Conservation (phyloP, 1,140 invertebrate species). For the Drosophila parvula region DNA sequence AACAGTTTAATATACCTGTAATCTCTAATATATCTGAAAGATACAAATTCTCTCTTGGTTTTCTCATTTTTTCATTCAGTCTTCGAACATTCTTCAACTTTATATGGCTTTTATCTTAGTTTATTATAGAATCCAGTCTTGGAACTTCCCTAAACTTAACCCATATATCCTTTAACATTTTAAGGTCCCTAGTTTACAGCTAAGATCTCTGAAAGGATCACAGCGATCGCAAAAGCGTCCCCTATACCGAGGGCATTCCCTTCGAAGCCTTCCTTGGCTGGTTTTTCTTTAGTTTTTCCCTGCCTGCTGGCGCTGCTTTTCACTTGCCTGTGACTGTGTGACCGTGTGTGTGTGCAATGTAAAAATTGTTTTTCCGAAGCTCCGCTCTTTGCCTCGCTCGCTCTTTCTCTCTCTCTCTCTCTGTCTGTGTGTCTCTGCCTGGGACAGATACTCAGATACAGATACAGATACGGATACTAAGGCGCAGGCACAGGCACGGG, state of each 20-base stretch:
- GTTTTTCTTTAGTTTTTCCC: constrained; percentile 10
- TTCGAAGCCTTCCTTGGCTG: constrained; percentile 2
- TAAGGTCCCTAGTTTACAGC: background rate
- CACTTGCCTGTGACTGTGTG: constrained; percentile 13
- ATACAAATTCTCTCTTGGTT: background rate
- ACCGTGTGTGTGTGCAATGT: constrained; percentile 19
- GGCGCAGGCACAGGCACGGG: background rate
- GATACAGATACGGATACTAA: constrained; percentile 20
- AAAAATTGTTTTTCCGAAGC: constrained; percentile 60
- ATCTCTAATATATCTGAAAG: too few relatives aligned
- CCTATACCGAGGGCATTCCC: too few relatives aligned
- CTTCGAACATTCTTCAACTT: too few relatives aligned
- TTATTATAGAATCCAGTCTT: background rate
- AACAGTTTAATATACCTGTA: background rate
- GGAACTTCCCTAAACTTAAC: background rate
- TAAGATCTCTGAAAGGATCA: background rate
- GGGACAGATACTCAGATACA: constrained; percentile 16
- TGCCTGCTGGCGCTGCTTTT: constrained; percentile 22
- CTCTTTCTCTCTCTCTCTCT: constrained; percentile 11
- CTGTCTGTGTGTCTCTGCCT: background rate
- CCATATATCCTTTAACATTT: too few relatives aligned
- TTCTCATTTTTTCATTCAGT: too few relatives aligned
- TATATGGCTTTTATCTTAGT: too few relatives aligned
- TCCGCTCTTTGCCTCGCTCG: constrained; percentile 56
- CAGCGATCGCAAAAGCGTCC: background rate